phyloP scores from a whole-genome alignment of 1,140 invertebrate species.

The Archegozetes longisetosus region DNA sequence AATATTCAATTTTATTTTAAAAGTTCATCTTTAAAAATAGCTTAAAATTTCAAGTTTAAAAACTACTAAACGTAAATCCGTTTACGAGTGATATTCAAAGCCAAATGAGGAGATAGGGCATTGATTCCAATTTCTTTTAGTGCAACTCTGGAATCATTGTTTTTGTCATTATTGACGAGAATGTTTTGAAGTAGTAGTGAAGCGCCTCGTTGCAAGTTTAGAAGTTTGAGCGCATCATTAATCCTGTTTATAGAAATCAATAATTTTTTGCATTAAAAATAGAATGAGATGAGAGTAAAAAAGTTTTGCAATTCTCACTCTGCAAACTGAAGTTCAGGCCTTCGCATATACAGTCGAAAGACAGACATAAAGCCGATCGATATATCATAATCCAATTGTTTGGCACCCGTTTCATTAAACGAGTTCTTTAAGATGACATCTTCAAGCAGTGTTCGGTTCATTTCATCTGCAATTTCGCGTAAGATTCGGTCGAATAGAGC shows the following conservation, averaged over 20 bases:
- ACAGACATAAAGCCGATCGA: neutral
- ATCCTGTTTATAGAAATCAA: no score
- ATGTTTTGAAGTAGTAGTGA: neutral
- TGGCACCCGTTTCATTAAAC: constrained; percentile 13
- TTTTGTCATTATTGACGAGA: neutral
- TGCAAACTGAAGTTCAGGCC: neutral
- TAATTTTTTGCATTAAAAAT: no score
- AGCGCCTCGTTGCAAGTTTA: neutral
- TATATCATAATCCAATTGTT: constrained; percentile 5
- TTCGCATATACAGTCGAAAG: neutral
- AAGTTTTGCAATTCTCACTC: no score
- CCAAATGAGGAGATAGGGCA: neutral
- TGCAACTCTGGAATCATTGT: neutral
- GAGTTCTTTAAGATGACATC: constrained; percentile 6
- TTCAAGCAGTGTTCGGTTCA: constrained; percentile 7
- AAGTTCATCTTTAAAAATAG: no score
- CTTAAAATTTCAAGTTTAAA: no score
- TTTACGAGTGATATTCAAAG: neutral
- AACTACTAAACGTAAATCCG: neutral
- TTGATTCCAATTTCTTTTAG: neutral
- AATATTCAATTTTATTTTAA: no score
- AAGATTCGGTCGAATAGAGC: constrained; percentile 8
- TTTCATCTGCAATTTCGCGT: constrained; percentile 1
- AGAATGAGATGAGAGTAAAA: no score
- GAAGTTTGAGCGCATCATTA: neutral